Percentiles rank a stretch among this genome's conserved stretches.
phyloP scores from a whole-genome alignment of 2,888 invertebrate genomes.

The Rotaria sp. region DNA sequence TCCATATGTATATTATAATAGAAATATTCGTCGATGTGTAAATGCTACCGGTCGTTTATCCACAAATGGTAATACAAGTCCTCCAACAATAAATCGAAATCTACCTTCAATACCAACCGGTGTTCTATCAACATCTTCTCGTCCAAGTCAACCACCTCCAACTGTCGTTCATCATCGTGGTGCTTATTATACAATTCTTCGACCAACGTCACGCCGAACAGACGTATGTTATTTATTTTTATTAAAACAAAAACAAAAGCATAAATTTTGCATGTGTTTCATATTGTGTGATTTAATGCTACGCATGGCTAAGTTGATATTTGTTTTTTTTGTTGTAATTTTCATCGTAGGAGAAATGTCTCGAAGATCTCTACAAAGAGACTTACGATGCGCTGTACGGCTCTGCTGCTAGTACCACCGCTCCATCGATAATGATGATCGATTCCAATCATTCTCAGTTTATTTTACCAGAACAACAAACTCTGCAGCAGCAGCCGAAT shows the following conservation, averaged over 20 bases:
- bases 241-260: neutral
- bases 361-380: conserved; percentile 29
- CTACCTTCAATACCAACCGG: neutral
- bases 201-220: neutral
- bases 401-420: conserved; percentile 6
- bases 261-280: neutral
- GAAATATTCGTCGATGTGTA: conserved; percentile 6
- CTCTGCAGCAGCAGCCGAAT: neutral
- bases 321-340: neutral
- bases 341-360: conserved; percentile 25
- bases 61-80: neutral
- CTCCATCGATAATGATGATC: neutral
- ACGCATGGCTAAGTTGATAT: conserved; percentile 3
- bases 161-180: neutral
- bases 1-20: neutral
- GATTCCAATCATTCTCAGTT: neutral
- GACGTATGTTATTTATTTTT: neutral
- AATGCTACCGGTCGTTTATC: conserved; percentile 1
- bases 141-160: neutral
- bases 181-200: conserved; percentile 16
- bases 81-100: neutral
- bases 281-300: neutral
- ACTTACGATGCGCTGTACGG: conserved; percentile 11
- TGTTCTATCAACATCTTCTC: neutral
- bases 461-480: neutral